Conservation (phyloP, 1,140 invertebrate genomes). For the Drosophila melanica region DNA sequence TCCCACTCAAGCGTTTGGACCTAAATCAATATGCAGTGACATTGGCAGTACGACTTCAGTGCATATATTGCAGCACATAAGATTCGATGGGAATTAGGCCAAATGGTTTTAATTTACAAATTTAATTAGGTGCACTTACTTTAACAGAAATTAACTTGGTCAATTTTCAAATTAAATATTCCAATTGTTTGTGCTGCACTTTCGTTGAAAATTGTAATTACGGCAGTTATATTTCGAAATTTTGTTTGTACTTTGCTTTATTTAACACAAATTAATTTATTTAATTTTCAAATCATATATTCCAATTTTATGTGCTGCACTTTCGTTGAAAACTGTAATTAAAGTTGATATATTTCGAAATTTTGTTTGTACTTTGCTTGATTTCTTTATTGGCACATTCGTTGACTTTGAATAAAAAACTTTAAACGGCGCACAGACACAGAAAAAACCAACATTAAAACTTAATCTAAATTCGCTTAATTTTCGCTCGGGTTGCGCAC, state of each 20-base stretch:
- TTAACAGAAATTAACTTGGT: neutral
- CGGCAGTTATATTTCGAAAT: no score
- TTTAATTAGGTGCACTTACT: conserved; percentile 1
- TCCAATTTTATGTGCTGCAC: neutral
- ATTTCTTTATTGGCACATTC: conserved; percentile 27
- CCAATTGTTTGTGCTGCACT: neutral
- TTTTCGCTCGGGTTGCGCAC: conserved; percentile 53
- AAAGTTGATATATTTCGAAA: neutral
- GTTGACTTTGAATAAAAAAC: conserved; percentile 12
- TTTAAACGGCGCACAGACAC: conserved; percentile 9
- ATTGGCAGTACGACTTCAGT: neutral
- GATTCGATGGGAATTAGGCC: neutral
- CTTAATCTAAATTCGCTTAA: conserved; percentile 54
- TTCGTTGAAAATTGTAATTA: no score
- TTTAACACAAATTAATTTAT: neutral
- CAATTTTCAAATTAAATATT: neutral
- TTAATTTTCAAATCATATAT: neutral
- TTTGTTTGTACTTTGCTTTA: no score
- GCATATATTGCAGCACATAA: neutral
- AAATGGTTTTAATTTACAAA: neutral
- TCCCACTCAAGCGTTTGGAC: neutral
- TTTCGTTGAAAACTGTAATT: conserved; percentile 15
- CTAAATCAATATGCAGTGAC: conserved; percentile 8
- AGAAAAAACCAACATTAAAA: conserved; percentile 40
- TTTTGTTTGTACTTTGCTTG: neutral